Base-by-base conservation (phyloP, 1,140 invertebrate genomes). In the Drosophila equinoxialis region DNA sequence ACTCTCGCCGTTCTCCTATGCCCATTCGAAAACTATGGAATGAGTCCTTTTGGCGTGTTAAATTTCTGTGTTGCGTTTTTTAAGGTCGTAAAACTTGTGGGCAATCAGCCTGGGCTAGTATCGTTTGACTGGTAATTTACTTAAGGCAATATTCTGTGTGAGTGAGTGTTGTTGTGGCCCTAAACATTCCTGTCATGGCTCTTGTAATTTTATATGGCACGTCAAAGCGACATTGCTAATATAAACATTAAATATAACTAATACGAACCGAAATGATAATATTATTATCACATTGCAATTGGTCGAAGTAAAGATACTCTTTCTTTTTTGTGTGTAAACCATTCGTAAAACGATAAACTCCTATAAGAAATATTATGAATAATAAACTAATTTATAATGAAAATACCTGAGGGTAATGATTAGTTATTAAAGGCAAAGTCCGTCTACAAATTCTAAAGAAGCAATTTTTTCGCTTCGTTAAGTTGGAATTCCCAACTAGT, bases 31-130 rank as follows among this genome's bases (percentile, higher is more conserved):
- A 7, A 17, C 23, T 30, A 26, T 35, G 37, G 10, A 7, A 17
- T 41, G 6, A 10, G 45, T 20, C 20, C 20, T 7, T 37, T 55
- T 74, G 67, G 45, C 67, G 79, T 74, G 80, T 69, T 48, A 62
- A 66, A 63, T 76, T 85, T 78, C 48, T 39, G 37, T n/a, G 42
- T 67, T 79, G 82, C 83, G 75, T 76, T 85, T 78, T 63, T 82
- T 59, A 71, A 67, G 82, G 82, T 86, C 82, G 62, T 82, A 64
- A 70, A 75, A 82, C 62, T 79, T 82, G 68, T 87, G 79, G 76
- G 66, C 83, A 86, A 86, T 86, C 84, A 79, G 72, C 65, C 81
- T 59, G 39, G 63, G 66, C 71, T 42, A 51, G 37, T 66, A 65
- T 45, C 71, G 65, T 67, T 74, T 74, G 74, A 54, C 77, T 68